phyloP scores from a whole-genome alignment of 2,113 vertebrate genomes.

The Cebidichthys violaceus region DNA sequence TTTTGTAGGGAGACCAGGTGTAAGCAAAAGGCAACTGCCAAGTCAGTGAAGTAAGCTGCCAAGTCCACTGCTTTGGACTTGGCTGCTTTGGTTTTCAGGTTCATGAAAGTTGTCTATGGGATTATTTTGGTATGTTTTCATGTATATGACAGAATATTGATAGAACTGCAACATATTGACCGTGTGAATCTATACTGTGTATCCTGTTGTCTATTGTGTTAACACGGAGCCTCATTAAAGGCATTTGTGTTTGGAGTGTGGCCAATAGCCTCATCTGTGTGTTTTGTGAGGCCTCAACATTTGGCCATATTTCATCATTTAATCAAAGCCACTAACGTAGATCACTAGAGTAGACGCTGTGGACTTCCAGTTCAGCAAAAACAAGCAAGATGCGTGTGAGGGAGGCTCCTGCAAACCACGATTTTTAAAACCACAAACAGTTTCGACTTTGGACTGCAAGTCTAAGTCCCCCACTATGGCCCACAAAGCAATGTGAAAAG shows the following conservation, averaged over 20 bases:
- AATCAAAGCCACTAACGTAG: constrained; percentile 35
- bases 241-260: constrained; percentile 38
- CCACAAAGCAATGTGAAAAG: neutral
- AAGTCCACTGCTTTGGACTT: constrained; percentile 25
- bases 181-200: constrained; percentile 12
- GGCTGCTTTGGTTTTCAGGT: constrained; percentile 22
- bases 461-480: no score
- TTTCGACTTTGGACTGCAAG: no score
- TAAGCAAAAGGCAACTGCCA: constrained; percentile 33
- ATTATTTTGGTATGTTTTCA: constrained; percentile 3
- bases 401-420: no score
- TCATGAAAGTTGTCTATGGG: neutral
- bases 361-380: no score
- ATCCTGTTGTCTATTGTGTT: constrained; percentile 24
- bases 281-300: constrained; percentile 36
- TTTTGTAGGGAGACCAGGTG: constrained; percentile 26
- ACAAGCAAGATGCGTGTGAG: no score
- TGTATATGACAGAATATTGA: constrained; percentile 10
- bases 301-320: constrained; percentile 51
- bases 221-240: constrained; percentile 33
- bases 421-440: no score
- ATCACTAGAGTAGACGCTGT: constrained; percentile 16
- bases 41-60: constrained; percentile 12
- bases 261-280: constrained; percentile 57
- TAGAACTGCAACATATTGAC: neutral